phyloP scores from a whole-genome alignment of 2,113 vertebrate species.

The Rousettus leschenaultii region DNA sequence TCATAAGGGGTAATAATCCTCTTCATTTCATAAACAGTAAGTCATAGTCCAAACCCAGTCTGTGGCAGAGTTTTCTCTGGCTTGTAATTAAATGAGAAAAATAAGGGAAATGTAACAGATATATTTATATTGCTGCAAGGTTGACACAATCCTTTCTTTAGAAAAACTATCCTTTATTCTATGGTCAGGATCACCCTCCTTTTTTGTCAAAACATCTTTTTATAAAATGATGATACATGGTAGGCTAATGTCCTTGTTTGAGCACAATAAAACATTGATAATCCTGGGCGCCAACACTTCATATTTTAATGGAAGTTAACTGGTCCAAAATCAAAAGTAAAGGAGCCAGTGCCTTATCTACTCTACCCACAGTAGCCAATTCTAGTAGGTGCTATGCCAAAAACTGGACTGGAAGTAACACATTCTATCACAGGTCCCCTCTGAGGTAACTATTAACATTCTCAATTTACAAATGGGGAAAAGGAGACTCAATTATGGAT shows the following conservation, averaged over 20 bases:
- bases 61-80: background rate
- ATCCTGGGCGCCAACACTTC: background rate
- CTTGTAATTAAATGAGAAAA: slow-evolving; percentile 5
- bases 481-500: background rate
- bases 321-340: background rate
- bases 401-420: background rate
- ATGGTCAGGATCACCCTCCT: background rate
- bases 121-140: background rate
- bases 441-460: background rate
- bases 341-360: background rate
- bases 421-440: background rate
- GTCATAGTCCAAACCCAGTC: background rate
- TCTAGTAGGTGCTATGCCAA: background rate
- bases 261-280: background rate
- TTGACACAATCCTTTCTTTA: background rate
- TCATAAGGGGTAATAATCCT: background rate
- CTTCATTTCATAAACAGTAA: background rate
- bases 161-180: background rate
- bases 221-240: background rate
- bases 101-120: background rate
- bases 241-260: background rate
- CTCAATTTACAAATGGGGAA: background rate
- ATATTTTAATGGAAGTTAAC: slow-evolving; percentile 12
- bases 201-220: background rate
- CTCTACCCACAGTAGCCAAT: background rate